A percentile compares a stretch with the other conserved stretches of the same genome.
These are phyloP conservation scores for Microctonus hyperodae DNA, from an alignment of 2,888 invertebrate genomes.

Conservation along the genomic window DNA sequence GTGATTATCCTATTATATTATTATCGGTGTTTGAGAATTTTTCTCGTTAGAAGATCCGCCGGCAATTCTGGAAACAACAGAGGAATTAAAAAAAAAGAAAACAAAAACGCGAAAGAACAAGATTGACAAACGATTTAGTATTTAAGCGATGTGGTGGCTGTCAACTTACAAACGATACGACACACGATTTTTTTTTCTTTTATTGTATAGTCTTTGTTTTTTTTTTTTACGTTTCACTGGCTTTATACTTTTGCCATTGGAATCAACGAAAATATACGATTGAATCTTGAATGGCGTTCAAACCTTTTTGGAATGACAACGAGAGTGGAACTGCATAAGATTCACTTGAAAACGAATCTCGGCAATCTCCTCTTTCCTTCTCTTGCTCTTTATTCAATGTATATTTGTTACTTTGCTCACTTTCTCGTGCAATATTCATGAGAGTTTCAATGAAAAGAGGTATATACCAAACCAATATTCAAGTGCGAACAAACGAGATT, in stretches of 20 bases:
- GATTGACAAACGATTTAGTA: slow-evolving; percentile 49
- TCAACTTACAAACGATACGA: slow-evolving; percentile 59
- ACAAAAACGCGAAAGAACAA: too few species aligned
- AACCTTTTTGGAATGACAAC: slow-evolving; percentile 9
- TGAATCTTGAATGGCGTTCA: slow-evolving; percentile 15
- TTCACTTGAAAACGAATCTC: neutral
- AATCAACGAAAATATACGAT: slow-evolving; percentile 18
- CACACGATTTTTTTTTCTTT: slow-evolving; percentile 41
- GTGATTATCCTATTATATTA: neutral
- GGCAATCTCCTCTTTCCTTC: neutral
- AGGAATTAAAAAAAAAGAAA: too few species aligned
- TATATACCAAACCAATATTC: slow-evolving; percentile 33
- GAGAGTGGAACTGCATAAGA: neutral
- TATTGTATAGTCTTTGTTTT: neutral
- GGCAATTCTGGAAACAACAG: too few species aligned
- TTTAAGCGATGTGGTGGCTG: slow-evolving; percentile 52
- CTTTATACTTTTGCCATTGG: neutral
- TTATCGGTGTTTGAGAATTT: too few species aligned
- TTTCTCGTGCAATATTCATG: slow-evolving; percentile 51
- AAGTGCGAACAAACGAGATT: slow-evolving; percentile 44
- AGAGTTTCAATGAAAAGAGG: slow-evolving; percentile 31
- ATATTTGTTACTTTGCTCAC: slow-evolving; percentile 30
- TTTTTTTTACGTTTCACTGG: too few species aligned
- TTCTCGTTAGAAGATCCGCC: too few species aligned
- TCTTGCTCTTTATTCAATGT: slow-evolving; percentile 26